Evolutionary conservation across 2,888 invertebrate species (phyloP), one percentile per base, ranked within the genome.

Genomic region (Scaptomyza tumidula): DNA sequence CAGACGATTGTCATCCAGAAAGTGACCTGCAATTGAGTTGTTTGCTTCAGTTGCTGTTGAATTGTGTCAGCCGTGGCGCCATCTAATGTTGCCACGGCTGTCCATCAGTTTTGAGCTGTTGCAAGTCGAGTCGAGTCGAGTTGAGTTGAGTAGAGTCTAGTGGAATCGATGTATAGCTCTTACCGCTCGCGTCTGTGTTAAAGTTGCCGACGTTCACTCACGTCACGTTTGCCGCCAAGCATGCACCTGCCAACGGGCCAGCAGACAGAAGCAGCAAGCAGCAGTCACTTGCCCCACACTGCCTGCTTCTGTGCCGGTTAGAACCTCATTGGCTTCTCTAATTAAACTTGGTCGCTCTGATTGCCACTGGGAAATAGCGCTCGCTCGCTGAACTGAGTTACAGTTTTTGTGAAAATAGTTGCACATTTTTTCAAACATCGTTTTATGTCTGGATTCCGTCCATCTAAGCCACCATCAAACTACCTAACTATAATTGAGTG

Each of bases 1-100:
- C 78, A 92, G 82, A 50, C 92, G 91, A 75, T 91, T 92, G 82
- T 92, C 92, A 75, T 92, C 92, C 65, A 92, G 88, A 77, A 92
- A 90, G 80, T 92, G 92, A 80, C 92, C 92, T 92, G 86, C 78
- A 86, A 86, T 86, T 86, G 89, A 86, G 85, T 80, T 89, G 85
- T 89, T 88, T 77, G 64, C 66, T 78, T 69, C 60, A 70, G 71
- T 84, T 53, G 59, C 37, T 62, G 65, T 48, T 75, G 89, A 74
- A 74, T 84, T 78, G 74, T 75, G 80, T 75, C 74, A 76, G 67
- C 72, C 55, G 54, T 89, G 87, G 90, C 87, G 90, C 88, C 87
- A 76, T 79, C 86, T 88, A 86, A 88, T 74, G 88, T 70, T 72
- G 86, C 80, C 74, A 88, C 80, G 89, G 84, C 71, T 88, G 88